Evolutionary conservation across 1,140 invertebrate species (phyloP), one percentile per base, ranked within the genome.

Genomic region (Araneus ventricosus): DNA sequence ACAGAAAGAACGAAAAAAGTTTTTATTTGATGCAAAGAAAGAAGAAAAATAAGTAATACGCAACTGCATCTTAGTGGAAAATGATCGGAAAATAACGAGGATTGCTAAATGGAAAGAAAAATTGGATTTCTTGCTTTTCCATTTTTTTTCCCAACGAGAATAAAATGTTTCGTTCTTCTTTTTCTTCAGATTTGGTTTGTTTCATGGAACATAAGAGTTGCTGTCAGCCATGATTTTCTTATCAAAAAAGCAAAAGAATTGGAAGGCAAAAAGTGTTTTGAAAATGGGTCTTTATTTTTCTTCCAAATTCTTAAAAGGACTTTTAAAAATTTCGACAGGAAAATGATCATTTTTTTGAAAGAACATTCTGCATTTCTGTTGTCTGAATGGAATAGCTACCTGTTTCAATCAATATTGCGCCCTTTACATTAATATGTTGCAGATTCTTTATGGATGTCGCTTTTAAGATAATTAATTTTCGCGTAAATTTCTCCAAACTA

Each of bases 41-140:
- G 20, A 75, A 34, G 34, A 75, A 34, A 34, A 34, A 30, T 27
- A 75, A 75, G 34, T 34, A 75, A 37, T 37, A 75, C 17, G 1
- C 17, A 37, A 37, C 10, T 34, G 27, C 30, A 6, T 75, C 20
- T 75, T 30, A 75, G 17, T 6, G 22, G 39, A 57, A 84, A 84
- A 84, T 84, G 41, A 84, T 84, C 27, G 82, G 10, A 27, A 84
- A 84, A 84, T 84, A 84, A 84, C n/a, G 82, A 41, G 24, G 45
- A 52, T 84, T 84, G 82, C 30, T 45, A 27, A 52, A 52, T 45
- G n/a, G 10, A 10, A 84, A 52, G 45, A 84, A 30, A 84, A 84
- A 84, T 75, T 34, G 70, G 34, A 20, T 70, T 70, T 70, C 70
- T 22, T 37, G 0, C 4, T 52, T 52, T 52, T 17, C 45, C 2